A percentile compares a stretch with the other conserved stretches of the same genome.
These are phyloP conservation scores for Gambusia holbrooki DNA, from an alignment of 2,113 vertebrate species.

Conservation along the genomic window DNA sequence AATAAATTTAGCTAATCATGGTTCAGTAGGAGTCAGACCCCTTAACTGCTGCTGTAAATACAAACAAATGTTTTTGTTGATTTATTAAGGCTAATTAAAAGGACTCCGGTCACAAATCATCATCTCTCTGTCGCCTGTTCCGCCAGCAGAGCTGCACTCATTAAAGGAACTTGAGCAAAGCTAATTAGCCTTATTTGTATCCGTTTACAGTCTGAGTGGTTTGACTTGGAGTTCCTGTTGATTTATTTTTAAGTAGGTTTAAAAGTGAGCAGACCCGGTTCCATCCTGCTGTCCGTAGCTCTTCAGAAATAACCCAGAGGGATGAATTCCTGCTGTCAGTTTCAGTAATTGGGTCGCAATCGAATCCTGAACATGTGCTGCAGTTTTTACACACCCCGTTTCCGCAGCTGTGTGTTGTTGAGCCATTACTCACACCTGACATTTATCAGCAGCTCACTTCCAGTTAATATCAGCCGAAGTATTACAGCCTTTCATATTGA, in stretches of 20 bases:
- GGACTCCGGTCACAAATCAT: too few relatives aligned
- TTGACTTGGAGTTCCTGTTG: too few relatives aligned
- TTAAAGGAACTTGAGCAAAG: too few relatives aligned
- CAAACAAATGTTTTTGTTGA: neutral
- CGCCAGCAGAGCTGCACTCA: neutral
- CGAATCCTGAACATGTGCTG: slow-evolving; percentile 24
- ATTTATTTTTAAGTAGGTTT: too few relatives aligned
- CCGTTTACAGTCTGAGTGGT: too few relatives aligned
- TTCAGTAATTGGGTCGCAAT: slow-evolving; percentile 23
- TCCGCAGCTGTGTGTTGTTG: neutral
- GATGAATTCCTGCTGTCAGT: neutral
- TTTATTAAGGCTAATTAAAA: neutral
- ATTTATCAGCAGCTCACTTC: neutral
- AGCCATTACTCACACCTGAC: neutral
- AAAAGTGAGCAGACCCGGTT: too few relatives aligned
- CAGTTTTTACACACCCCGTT: neutral
- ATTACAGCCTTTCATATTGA: slow-evolving; percentile 17
- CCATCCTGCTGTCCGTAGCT: too few relatives aligned
- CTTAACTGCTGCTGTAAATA: neutral
- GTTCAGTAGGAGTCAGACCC: neutral
- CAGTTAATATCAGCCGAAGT: neutral
- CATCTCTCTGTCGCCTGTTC: neutral
- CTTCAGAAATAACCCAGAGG: neutral
- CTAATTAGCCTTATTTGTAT: too few relatives aligned
- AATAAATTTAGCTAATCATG: neutral